phyloP scores from a whole-genome alignment of 2,797 vertebrate species.

The Amphiprion clarkii region DNA sequence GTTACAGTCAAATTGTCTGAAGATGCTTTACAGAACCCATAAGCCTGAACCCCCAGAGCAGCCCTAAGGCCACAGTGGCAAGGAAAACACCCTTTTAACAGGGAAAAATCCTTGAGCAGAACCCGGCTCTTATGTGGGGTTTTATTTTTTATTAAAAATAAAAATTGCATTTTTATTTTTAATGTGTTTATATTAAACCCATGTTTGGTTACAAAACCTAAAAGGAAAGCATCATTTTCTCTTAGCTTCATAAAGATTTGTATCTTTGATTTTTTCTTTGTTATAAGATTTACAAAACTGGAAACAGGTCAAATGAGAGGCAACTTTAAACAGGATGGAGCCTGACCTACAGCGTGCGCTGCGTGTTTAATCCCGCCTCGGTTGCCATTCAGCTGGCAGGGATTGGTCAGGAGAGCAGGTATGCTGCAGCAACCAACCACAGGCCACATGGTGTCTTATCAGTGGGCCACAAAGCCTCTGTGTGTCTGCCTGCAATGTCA shows the following conservation, averaged over 20 bases:
- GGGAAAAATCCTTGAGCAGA: too few relatives aligned
- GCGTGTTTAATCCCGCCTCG: constrained; percentile 40
- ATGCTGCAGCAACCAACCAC: constrained; percentile 26
- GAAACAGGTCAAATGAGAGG: background rate
- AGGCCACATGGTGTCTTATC: constrained; percentile 50
- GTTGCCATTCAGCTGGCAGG: constrained; percentile 37
- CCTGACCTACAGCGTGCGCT: constrained; percentile 33
- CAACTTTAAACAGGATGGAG: background rate
- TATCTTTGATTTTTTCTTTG: background rate
- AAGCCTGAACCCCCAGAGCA: too few relatives aligned
- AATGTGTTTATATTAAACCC: constrained; percentile 40
- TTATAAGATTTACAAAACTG: background rate
- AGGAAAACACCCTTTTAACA: too few relatives aligned
- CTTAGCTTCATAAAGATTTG: accelerated
- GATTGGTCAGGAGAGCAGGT: constrained; percentile 42
- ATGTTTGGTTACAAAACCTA: constrained; percentile 12
- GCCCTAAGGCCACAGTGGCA: too few relatives aligned
- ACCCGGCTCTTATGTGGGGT: too few relatives aligned
- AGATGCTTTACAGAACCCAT: too few relatives aligned
- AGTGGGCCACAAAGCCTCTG: constrained; percentile 57
- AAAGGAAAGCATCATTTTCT: background rate
- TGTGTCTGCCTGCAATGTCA: constrained; percentile 55
- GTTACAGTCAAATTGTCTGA: too few relatives aligned
- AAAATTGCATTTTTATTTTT: constrained; percentile 8
- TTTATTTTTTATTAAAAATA: too few relatives aligned